These are phyloP conservation scores for Coregonus clupeaformis DNA, from an alignment of 2,113 vertebrate genomes.

Conservation along the genomic window DNA sequence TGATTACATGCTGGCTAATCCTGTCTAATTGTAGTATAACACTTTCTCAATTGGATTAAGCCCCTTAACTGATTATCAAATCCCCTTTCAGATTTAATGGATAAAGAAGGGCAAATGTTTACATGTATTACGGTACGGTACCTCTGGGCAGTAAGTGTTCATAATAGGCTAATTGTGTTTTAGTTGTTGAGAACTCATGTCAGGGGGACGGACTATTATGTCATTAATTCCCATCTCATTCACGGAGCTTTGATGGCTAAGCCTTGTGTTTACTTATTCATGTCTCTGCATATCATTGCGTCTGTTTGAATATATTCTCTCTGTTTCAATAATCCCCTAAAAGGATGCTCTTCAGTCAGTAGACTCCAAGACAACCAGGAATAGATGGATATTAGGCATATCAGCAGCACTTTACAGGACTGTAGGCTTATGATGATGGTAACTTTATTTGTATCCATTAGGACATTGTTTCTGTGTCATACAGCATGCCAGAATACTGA, in stretches of 20 bases:
- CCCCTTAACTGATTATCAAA: conserved; percentile 71
- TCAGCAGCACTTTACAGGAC: too few relatives aligned
- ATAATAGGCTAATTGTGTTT: conserved; percentile 49
- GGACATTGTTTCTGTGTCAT: too few relatives aligned
- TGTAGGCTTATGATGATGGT: too few relatives aligned
- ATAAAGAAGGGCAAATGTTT: conserved; percentile 60
- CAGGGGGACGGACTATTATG: background rate
- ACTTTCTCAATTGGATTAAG: conserved; percentile 71
- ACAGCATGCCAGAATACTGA: too few relatives aligned
- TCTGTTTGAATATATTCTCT: conserved; percentile 29
- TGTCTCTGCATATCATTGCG: conserved; percentile 39
- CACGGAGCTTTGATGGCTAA: background rate
- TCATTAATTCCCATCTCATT: conserved; percentile 4
- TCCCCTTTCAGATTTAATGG: conserved; percentile 64
- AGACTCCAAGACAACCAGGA: too few relatives aligned
- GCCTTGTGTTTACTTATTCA: background rate
- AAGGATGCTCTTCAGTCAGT: too few relatives aligned
- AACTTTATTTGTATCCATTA: too few relatives aligned
- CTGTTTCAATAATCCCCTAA: background rate
- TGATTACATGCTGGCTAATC: conserved; percentile 73
- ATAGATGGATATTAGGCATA: too few relatives aligned
- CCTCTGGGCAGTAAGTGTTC: conserved; percentile 58
- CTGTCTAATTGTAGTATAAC: conserved; percentile 65
- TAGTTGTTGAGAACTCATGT: conserved; percentile 49
- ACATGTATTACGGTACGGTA: conserved; percentile 21